Evolutionary conservation across 2,888 invertebrate genomes (phyloP), one percentile per base, ranked within the genome.

Genomic region (Drosophila koepferae): DNA sequence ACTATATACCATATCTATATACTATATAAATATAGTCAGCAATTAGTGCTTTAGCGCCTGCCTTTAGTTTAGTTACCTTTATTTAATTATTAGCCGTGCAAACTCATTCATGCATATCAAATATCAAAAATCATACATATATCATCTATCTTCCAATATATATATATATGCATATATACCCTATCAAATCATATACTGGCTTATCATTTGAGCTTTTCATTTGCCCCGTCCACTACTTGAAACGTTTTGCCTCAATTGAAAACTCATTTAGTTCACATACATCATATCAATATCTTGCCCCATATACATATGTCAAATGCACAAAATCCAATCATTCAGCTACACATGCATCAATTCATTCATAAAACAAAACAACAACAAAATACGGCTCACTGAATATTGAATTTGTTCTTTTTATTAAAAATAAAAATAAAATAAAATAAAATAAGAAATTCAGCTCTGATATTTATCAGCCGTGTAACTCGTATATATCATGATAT

Each of bases 21-120:
- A 58, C 48, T 23, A 49, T 40, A 60, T 40, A n/a, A 43, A 36
- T 28, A 54, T 36, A 64, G 72, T 18, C 55, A 67, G 77, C 73
- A 80, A 74, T 44, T 80, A 85, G 83, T 80, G 66, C 74, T 69
- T 70, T 78, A 81, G 78, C 63, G 78, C 68, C 63, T 86, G 77
- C 74, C 56, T 62, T 36, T 63, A 58, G 51, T 46, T 61, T 60
- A 67, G 60, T 49, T 63, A 41, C 3, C 38, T 28, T 40, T 53
- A 23, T 53, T 67, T 16, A 23, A 43, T 80, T 65, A 82, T 74
- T 74, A 81, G 67, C 80, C 72, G 60, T 53, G 63, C 65, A 65
- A 66, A 70, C 59, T 77, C 66, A 79, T 61, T 18, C 49, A 51
- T 10, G 28, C 48, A 65, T 65, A 61, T 61, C 54, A 28, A 12